phyloP scores from a whole-genome alignment of 2,888 invertebrate genomes.

The Apodemia mormo region DNA sequence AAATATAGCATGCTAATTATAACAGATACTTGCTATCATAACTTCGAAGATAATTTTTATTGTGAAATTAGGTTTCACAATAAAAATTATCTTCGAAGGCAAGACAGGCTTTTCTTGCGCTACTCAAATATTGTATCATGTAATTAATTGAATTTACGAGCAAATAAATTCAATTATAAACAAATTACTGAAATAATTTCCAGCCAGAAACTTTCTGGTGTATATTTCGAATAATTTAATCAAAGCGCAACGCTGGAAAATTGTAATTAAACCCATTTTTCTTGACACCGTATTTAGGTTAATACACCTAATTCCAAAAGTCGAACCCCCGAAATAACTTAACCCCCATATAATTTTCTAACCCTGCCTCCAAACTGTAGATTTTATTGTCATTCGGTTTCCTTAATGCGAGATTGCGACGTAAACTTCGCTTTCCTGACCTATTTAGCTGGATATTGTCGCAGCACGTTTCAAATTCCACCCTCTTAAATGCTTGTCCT shows the following conservation, averaged over 20 bases:
- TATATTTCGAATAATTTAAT: conserved; percentile 4
- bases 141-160: too few relatives aligned
- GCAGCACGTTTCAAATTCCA: conserved; percentile 64
- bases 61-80: too few relatives aligned
- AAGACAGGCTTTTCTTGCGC: too few relatives aligned
- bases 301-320: conserved; percentile 37
- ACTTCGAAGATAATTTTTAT: too few relatives aligned
- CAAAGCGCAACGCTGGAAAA: conserved; percentile 6
- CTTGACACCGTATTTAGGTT: conserved; percentile 23
- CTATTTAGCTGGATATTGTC: conserved; percentile 74
- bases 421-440: conserved; percentile 81
- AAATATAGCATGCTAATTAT: too few relatives aligned
- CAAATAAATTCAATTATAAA: neutral
- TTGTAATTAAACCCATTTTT: conserved; percentile 25
- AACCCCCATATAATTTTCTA: conserved; percentile 65
- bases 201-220: neutral
- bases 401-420: conserved; percentile 66
- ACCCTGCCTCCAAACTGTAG: conserved; percentile 59
- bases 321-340: conserved; percentile 37
- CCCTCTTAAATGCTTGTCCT: conserved; percentile 54
- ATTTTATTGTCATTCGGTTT: conserved; percentile 72
- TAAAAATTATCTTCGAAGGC: too few relatives aligned
- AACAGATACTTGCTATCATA: too few relatives aligned
- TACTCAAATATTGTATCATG: too few relatives aligned
- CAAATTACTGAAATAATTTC: neutral